Base-by-base conservation (phyloP, 1,140 invertebrate species). In the Liolophura sinensis region DNA sequence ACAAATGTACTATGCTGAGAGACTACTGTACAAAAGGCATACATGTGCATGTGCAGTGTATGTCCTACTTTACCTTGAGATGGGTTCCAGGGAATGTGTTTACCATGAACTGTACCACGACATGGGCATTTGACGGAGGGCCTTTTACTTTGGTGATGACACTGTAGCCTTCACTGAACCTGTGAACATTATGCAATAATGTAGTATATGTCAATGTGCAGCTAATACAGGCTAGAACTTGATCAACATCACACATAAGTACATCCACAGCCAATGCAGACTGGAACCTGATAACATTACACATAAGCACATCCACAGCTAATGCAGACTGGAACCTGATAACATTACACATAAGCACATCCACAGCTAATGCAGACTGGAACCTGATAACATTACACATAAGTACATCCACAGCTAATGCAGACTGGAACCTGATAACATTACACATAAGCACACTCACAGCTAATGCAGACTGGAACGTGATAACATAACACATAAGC, bases 91-190 rank as follows among this genome's bases (percentile, higher is more conserved):
- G 81, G 71, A 84, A 85, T 16, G 68, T 71, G 9, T 25, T 50
- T 18, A 73, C 24, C 46, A 84, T 75, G 31, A 75, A 73, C 18
- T 73, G 62, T 18, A 67, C 60, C 4, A 83, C 61, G n/a, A 31
- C 56, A 15, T 63, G 16, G 16, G 56, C 54, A 25, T 73, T 68
- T 6, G 65, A 67, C 0, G 71, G 64, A n/a, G 71, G 48, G 11
- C 70, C 72, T n/a, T 68, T 61, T 49, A 72, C 47, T 56, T 75
- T 84, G 46, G 91, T 79, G 4, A 86, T 88, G 16, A 92, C 80
- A 64, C 89, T 90, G 80, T 92, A 92, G 1, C 92, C 92, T 71
- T 90, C 87, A 22, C 92, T 92, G 76, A 92, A 93, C 79, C 92
- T 92, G 67, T 31, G 73, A 63, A 25, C 51, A 64, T 40, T 11